A percentile compares a stretch with the other conserved stretches of the same genome.
phyloP scores from a whole-genome alignment of 1,140 invertebrate genomes.

The Batillaria attramentaria region DNA sequence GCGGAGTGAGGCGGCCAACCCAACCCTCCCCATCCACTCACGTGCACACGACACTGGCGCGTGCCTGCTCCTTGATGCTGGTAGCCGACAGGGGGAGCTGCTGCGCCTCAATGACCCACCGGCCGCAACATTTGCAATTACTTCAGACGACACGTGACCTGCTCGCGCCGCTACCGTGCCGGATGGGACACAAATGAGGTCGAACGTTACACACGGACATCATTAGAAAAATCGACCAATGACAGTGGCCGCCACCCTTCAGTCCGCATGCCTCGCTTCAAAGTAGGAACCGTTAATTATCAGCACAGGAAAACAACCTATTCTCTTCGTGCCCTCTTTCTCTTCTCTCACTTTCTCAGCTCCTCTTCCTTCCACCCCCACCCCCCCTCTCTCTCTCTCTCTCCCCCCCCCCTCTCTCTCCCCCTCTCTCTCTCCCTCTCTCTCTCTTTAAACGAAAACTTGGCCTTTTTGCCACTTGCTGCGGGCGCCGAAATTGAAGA shows the following conservation, averaged over 20 bases:
- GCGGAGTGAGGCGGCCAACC: background rate
- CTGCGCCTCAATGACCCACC: constrained; percentile 16
- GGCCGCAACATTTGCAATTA: constrained; percentile 33
- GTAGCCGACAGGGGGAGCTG: constrained; percentile 9
- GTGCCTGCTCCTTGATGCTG: constrained; percentile 29
- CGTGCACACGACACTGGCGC: constrained; percentile 15
- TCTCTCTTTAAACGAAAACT: background rate
- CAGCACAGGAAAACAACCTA: constrained; percentile 23
- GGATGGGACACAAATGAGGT: constrained; percentile 27
- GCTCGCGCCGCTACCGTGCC: background rate
- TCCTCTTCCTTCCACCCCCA: constrained; percentile 1
- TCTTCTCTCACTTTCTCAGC: constrained; percentile 4
- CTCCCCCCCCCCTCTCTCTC: background rate
- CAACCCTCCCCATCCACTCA: background rate
- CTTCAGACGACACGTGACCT: constrained; percentile 22
- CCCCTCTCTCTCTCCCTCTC: too few relatives aligned
- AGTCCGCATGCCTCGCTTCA: constrained; percentile 17
- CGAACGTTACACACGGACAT: constrained; percentile 21
- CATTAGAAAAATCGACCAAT: constrained; percentile 38
- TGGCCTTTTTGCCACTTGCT: background rate
- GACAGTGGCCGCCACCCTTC: constrained; percentile 13
- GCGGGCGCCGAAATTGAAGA: constrained; percentile 21
- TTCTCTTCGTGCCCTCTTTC: constrained; percentile 1
- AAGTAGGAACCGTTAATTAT: constrained; percentile 30
- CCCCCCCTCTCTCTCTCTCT: background rate